Conservation (phyloP, 2,888 invertebrate genomes). For the Candidula unifasciata region DNA sequence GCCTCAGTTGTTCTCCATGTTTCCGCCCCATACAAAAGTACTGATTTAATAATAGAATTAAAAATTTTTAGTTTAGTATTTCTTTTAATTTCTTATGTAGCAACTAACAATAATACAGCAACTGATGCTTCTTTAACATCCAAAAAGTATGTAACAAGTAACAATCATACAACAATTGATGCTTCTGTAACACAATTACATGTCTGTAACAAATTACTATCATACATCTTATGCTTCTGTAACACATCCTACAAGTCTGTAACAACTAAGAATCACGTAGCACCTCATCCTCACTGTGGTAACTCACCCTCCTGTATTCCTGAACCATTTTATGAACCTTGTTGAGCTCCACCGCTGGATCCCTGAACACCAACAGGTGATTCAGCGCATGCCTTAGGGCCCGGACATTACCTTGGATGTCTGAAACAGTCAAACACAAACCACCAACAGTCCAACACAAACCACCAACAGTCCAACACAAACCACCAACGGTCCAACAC, state of each 20-base stretch:
- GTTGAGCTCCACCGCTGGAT: constrained; percentile 67
- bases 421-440: constrained; percentile 56
- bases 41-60: too few relatives aligned
- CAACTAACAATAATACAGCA: too few relatives aligned
- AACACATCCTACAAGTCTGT: background rate
- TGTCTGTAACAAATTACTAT: too few relatives aligned
- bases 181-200: background rate
- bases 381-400: constrained; percentile 73
- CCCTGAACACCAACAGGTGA: constrained; percentile 73
- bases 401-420: constrained; percentile 72
- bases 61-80: too few relatives aligned
- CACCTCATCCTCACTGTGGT: too few relatives aligned
- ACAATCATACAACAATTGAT: background rate
- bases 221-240: background rate
- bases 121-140: background rate
- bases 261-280: too few relatives aligned
- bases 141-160: background rate
- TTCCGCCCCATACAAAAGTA: too few relatives aligned
- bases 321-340: constrained; percentile 68
- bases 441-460: too few relatives aligned
- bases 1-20: too few relatives aligned
- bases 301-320: constrained; percentile 69
- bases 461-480: too few relatives aligned
- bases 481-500: too few relatives aligned
- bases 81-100: too few relatives aligned